These are phyloP conservation scores for Conus canariensis DNA, from an alignment of 2,888 invertebrate species.

Conservation along the genomic window DNA sequence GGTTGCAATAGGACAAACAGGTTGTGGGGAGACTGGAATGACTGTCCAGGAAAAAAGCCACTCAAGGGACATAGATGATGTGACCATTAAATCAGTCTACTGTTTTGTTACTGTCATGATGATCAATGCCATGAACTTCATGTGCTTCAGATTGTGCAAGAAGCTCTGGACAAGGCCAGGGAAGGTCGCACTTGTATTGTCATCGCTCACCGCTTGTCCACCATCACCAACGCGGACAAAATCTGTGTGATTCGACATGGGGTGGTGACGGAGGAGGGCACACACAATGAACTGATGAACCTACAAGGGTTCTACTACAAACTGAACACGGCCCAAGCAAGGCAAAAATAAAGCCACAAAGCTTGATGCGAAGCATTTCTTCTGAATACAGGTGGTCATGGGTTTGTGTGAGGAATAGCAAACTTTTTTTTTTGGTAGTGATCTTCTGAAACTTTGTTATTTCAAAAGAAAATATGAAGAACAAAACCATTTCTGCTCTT, in stretches of 20 bases:
- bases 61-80: too few relatives aligned
- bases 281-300: slow-evolving; percentile 70
- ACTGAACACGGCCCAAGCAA: slow-evolving; percentile 66
- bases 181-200: slow-evolving; percentile 90
- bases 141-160: slow-evolving; percentile 87
- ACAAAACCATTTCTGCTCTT: too few relatives aligned
- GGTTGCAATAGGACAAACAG: too few relatives aligned
- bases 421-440: not conserved
- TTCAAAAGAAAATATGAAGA: too few relatives aligned
- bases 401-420: not conserved
- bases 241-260: slow-evolving; percentile 78
- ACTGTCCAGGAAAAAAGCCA: too few relatives aligned
- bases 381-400: not conserved
- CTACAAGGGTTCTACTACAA: slow-evolving; percentile 74
- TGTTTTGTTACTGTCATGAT: too few relatives aligned
- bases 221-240: slow-evolving; percentile 88
- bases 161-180: slow-evolving; percentile 90
- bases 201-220: slow-evolving; percentile 91
- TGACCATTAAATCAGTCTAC: too few relatives aligned
- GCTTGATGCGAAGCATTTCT: not conserved
- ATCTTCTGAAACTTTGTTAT: not conserved
- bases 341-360: slow-evolving; percentile 41
- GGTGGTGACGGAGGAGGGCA: slow-evolving; percentile 73
- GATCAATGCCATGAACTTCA: too few relatives aligned
- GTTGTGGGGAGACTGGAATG: too few relatives aligned